These are phyloP conservation scores for Syrphus vitripennis DNA, from an alignment of 2,888 invertebrate genomes.

Conservation along the genomic window DNA sequence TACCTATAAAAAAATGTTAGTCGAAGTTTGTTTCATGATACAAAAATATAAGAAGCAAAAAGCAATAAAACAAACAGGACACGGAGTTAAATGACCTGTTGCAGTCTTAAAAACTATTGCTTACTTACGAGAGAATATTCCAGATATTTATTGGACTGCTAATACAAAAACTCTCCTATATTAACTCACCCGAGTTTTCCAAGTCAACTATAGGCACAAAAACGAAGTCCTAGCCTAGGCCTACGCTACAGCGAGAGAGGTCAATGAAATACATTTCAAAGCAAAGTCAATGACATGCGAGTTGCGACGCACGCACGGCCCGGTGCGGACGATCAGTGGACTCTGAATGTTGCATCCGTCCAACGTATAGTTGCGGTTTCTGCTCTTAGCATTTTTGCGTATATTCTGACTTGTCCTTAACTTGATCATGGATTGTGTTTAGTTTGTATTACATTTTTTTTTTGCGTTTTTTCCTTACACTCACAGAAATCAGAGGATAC, in stretches of 20 bases:
- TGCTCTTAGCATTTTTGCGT: background rate
- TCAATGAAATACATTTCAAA: conserved; percentile 52
- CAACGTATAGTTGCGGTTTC: background rate
- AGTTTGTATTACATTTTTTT: background rate
- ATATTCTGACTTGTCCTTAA: background rate
- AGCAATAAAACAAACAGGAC: background rate
- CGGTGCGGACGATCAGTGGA: conserved; percentile 9
- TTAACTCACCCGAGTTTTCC: background rate
- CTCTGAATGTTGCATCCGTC: background rate
- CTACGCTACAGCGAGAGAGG: conserved; percentile 15
- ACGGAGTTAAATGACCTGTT: background rate
- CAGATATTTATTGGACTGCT: no score
- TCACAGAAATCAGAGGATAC: no score
- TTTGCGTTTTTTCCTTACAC: background rate
- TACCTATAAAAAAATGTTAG: no score
- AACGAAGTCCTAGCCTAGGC: conserved; percentile 24
- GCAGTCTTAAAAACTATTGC: background rate
- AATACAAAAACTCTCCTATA: no score
- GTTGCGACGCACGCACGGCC: no score
- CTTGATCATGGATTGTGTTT: conserved; percentile 10
- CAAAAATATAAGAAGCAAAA: background rate
- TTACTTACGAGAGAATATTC: no score
- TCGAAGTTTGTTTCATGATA: background rate
- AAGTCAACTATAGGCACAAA: background rate
- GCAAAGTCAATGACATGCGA: conserved; percentile 50